These are phyloP conservation scores for Drosophila fuyamai DNA, from an alignment of 1,140 invertebrate species.

Conservation along the genomic window DNA sequence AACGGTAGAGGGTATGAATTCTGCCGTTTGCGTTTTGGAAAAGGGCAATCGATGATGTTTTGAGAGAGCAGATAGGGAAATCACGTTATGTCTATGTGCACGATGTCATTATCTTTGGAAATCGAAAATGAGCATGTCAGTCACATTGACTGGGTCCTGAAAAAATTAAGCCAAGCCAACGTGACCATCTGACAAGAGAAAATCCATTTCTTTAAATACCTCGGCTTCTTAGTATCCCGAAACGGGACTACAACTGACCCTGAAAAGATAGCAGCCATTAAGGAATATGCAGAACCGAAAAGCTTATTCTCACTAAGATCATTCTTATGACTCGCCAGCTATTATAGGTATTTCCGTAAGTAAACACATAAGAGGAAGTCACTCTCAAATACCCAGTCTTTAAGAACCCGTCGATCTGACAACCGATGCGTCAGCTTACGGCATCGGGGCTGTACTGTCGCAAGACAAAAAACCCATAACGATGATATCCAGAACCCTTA, in stretches of 20 bases:
- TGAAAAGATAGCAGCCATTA: conserved; percentile 12
- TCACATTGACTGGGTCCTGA: too few relatives aligned
- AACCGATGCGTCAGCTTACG: not conserved
- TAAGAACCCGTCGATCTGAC: not conserved
- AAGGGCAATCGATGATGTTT: not conserved
- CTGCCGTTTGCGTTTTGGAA: not conserved
- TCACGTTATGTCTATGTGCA: not conserved
- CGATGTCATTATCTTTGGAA: conserved; percentile 1
- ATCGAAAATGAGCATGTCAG: conserved; percentile 1
- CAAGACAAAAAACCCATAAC: not conserved
- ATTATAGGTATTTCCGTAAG: not conserved
- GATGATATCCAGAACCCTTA: not conserved
- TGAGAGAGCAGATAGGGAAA: not conserved
- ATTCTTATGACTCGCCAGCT: not conserved
- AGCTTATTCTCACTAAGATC: not conserved
- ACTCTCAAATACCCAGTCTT: not conserved
- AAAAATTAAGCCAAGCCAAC: not conserved
- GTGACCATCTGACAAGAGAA: too few relatives aligned
- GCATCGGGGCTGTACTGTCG: conserved; percentile 1
- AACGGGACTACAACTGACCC: conserved; percentile 1
- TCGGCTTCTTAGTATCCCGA: not conserved
- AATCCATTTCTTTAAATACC: conserved; percentile 3
- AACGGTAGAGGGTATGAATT: too few relatives aligned
- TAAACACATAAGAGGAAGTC: conserved; percentile 3
- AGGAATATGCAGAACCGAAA: not conserved